Conservation (phyloP, 2,797 vertebrate species). For the Ispidina picta region DNA sequence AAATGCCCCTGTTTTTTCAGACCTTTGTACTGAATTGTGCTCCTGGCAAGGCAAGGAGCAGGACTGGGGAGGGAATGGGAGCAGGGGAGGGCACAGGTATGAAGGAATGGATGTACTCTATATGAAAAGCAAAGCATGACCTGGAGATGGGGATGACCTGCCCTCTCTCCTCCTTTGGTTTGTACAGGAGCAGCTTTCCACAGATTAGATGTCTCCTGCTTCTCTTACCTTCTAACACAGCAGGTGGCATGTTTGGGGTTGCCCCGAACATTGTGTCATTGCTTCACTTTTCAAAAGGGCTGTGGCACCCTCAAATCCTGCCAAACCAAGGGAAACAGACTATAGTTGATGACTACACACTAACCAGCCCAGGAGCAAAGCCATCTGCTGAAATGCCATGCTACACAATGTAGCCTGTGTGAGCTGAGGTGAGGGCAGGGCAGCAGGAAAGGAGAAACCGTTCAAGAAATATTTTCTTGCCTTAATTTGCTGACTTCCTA, state of each 20-base stretch:
- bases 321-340: neutral
- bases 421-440: neutral
- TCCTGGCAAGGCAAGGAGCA: neutral
- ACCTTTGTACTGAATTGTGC: neutral
- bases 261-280: neutral
- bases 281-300: neutral
- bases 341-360: accelerated
- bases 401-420: accelerated
- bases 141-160: too few species aligned
- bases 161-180: neutral
- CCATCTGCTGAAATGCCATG: too few species aligned
- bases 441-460: neutral
- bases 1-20: neutral
- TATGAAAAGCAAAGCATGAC: neutral
- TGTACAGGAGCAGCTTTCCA: neutral
- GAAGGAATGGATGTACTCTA: neutral
- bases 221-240: neutral
- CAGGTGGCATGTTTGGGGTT: neutral
- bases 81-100: neutral
- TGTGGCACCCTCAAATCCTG: neutral
- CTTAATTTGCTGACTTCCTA: neutral
- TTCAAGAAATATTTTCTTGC: neutral
- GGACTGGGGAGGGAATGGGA: neutral
- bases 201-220: neutral
- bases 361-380: accelerated